phyloP scores from a whole-genome alignment of 2,797 vertebrate genomes.

The Hemibagrus guttatus region DNA sequence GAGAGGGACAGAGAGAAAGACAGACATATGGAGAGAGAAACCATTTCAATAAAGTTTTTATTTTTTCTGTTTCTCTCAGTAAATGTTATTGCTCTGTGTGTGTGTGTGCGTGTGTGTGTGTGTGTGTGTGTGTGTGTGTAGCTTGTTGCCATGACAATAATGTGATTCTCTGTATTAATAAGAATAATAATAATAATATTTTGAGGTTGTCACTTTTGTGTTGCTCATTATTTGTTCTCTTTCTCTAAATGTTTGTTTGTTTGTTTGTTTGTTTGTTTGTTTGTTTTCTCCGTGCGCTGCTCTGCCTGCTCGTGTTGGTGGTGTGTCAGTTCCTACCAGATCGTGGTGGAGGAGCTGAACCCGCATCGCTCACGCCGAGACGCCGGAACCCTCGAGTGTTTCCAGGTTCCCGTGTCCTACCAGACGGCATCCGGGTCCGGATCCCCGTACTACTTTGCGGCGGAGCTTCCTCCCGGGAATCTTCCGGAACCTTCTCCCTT shows the following conservation, averaged over 20 bases:
- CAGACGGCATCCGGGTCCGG: constrained; percentile 83
- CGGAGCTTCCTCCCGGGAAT: constrained; percentile 89
- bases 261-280: neutral
- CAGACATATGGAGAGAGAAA: neutral
- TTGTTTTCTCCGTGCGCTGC: too few species aligned
- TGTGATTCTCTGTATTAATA: neutral
- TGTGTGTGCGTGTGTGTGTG: neutral
- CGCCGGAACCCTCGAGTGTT: constrained; percentile 86
- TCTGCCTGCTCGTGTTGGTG: neutral
- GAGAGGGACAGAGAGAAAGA: too few species aligned
- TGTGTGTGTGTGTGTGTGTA: neutral
- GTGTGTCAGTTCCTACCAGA: constrained; percentile 87
- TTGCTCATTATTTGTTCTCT: neutral
- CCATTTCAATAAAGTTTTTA: neutral
- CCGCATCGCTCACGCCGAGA: constrained; percentile 87
- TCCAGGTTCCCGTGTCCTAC: constrained; percentile 88
- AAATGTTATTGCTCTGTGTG: neutral
- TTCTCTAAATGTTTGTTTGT: neutral
- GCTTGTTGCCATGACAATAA: neutral
- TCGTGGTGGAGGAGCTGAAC: constrained; percentile 93
- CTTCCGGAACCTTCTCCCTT: constrained; percentile 91
- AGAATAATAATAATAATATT: neutral
- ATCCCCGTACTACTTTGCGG: constrained; percentile 93
- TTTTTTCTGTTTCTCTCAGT: neutral
- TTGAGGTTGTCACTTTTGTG: too few species aligned